Evolutionary conservation across 2,797 vertebrate species (phyloP).

Genomic region (Scleropages formosus): DNA sequence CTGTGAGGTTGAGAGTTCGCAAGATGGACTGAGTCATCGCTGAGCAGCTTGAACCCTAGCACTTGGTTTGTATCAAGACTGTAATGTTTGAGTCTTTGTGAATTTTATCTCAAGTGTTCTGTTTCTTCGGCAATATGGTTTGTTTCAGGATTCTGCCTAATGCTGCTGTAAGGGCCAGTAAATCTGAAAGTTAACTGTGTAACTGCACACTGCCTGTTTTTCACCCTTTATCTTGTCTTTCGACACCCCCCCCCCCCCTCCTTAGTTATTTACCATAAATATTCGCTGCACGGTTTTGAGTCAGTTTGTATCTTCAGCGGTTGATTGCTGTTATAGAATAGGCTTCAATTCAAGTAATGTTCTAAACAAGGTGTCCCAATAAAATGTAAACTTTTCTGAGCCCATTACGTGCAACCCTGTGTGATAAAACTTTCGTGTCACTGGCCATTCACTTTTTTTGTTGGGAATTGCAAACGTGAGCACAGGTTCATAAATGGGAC

Average conservation of each 20-base stretch:
- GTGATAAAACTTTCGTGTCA: too few relatives aligned
- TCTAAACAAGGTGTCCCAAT: too few relatives aligned
- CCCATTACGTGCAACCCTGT: too few relatives aligned
- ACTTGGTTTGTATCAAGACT: background rate
- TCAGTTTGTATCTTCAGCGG: too few relatives aligned
- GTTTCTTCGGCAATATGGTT: background rate
- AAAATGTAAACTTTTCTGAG: too few relatives aligned
- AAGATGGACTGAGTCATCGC: background rate
- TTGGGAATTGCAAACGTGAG: too few relatives aligned
- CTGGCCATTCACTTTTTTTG: too few relatives aligned
- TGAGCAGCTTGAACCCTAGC: too few relatives aligned
- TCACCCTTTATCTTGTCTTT: background rate
- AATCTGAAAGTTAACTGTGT: constrained; percentile 4
- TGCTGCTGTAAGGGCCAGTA: background rate
- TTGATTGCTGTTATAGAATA: too few relatives aligned
- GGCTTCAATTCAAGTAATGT: too few relatives aligned
- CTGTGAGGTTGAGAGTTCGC: background rate
- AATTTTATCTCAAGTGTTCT: background rate
- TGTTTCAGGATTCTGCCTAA: background rate
- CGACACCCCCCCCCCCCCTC: background rate
- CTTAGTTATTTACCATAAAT: background rate
- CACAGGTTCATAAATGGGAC: too few relatives aligned
- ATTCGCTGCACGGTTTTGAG: background rate
- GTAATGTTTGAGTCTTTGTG: background rate
- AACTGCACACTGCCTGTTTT: background rate